Percentiles rank a stretch among this genome's conserved stretches.
These are phyloP conservation scores for Ostrea edulis DNA, from an alignment of 1,140 invertebrate genomes.

Conservation along the genomic window DNA sequence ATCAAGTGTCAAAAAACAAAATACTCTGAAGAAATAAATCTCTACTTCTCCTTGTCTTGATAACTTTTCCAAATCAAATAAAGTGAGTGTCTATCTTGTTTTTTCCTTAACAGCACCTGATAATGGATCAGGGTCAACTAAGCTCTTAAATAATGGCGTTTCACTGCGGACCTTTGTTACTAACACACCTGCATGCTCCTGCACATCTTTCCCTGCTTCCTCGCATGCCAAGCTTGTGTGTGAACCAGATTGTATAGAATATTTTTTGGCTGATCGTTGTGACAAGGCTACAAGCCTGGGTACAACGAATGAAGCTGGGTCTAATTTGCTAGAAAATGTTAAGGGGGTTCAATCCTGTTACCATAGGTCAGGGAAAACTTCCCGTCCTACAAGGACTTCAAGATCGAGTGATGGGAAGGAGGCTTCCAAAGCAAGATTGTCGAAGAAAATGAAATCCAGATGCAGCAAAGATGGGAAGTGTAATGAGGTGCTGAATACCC, in stretches of 20 bases:
- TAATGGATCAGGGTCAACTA: slow-evolving; percentile 26
- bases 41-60: background rate
- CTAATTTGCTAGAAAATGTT: slow-evolving; percentile 25
- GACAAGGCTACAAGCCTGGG: slow-evolving; percentile 25
- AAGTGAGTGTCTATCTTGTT: background rate
- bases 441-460: slow-evolving; percentile 20
- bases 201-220: slow-evolving; percentile 4
- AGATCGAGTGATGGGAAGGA: background rate
- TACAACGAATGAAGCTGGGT: slow-evolving; percentile 23
- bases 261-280: slow-evolving; percentile 45
- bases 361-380: background rate
- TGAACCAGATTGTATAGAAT: slow-evolving; percentile 53
- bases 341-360: slow-evolving; percentile 24
- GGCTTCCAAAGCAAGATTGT: slow-evolving; percentile 8
- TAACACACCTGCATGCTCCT: slow-evolving; percentile 35
- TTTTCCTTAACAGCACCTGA: slow-evolving; percentile 27
- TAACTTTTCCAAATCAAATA: too few species aligned
- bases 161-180: slow-evolving; percentile 27
- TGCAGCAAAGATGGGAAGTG: background rate
- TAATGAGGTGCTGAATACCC: background rate
- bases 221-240: slow-evolving; percentile 54
- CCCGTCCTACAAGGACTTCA: background rate
- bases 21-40: background rate
- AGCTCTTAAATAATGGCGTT: slow-evolving; percentile 35
- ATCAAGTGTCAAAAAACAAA: background rate